Evolutionary conservation across 2,797 vertebrate species (phyloP), one percentile per base, ranked within the genome.

Genomic region (Myiothlypis coronata): DNA sequence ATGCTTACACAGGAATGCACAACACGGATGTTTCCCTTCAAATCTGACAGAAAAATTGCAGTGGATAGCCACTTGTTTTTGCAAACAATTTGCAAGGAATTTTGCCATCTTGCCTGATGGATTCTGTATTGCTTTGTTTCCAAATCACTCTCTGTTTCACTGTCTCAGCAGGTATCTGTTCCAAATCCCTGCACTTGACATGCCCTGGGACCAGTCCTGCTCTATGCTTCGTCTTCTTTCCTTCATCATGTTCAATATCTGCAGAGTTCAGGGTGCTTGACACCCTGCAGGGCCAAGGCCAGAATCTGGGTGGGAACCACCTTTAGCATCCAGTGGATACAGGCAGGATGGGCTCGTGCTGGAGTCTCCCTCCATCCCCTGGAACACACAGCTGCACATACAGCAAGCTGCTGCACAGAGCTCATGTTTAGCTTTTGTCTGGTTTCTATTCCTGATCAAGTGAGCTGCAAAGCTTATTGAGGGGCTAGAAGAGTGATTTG

Each of bases 11-110:
- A 69, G 79, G 56, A 69, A 49, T 43, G 47, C 79, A 61, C 46
- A 69, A 46, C 28, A 12, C 11, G 21, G 85, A 56, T 90, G 16
- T 52, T 90, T 87, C 60, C 44, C 64, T 94, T 92, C 69, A 88
- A 56, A 83, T 69, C 74, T 79, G 77, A 88, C 90, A 94, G 88
- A 87, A 89, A 86, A 96, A 96, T 90, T 82, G 83, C 77, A 35
- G 90, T 90, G 67, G 37, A 67, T 81, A 39, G 77, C 69, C 87
- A 28, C 87, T 90, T 79, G 75, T 43, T 92, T 92, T 47, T 88
- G 50, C 80, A 46, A 70, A 59, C 44, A 6, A 47, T 90, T 83
- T 83, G 65, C 61, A 72, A 68, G 55, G 82, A 89, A 77, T 95
- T 94, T 91, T 83, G 43, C 57, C 1, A 0, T 88, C 87, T 91